Evolutionary conservation across 2,113 vertebrate genomes (phyloP).

Genomic region (Agelaius tricolor): DNA sequence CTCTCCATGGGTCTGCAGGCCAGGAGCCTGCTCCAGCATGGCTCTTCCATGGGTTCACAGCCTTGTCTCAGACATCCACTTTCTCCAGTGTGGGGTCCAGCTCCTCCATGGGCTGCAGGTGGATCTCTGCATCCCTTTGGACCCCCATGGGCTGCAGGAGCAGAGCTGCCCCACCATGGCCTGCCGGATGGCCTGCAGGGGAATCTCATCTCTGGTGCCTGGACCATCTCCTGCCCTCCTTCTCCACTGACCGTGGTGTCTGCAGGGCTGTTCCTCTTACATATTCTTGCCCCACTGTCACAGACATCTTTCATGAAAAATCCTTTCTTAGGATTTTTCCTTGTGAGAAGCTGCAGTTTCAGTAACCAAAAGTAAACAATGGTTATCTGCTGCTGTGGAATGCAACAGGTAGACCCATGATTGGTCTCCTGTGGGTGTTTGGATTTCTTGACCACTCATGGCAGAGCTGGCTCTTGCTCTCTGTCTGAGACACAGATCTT

Average conservation of each 20-base stretch:
- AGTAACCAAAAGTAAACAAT: no score
- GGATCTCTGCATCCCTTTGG: neutral
- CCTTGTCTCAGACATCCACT: neutral
- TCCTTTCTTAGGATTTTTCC: no score
- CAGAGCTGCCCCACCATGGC: neutral
- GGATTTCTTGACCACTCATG: no score
- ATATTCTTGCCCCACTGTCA: neutral
- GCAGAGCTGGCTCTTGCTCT: no score
- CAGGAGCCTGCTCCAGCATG: fast-evolving
- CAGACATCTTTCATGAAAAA: no score
- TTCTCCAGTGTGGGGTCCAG: neutral
- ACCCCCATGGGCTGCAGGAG: neutral
- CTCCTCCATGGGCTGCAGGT: neutral
- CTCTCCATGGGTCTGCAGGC: neutral
- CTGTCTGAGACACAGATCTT: no score
- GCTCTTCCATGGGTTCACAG: neutral
- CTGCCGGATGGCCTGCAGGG: neutral
- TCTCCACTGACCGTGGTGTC: neutral
- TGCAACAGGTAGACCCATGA: no score
- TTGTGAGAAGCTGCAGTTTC: no score
- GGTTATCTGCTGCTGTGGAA: no score
- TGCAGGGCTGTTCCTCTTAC: neutral
- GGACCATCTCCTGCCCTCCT: neutral
- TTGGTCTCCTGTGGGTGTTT: no score
- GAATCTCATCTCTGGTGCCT: neutral